Base-by-base conservation (phyloP, 2,113 vertebrate genomes). In the Syngnathoides biaculeatus region DNA sequence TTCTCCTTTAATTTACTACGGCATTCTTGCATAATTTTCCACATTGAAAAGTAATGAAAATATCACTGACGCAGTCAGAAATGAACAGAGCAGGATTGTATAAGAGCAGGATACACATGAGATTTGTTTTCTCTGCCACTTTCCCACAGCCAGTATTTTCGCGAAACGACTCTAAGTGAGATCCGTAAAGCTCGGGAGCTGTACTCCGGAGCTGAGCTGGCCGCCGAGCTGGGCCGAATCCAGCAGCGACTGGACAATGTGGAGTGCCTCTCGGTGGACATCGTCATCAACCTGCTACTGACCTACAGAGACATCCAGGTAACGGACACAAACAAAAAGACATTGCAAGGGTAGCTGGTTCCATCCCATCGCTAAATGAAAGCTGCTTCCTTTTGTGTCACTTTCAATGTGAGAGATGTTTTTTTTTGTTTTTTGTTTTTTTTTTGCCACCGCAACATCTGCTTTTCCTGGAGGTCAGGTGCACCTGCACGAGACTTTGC, bases 251-350 rank as follows among this genome's bases (percentile, higher is more conserved):
- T 99, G 43, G 96, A 98, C 89, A 99, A 95, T 5, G 95, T 97
- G 69, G 96, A 99, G 88, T 94, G 96, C 81, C 89, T 99, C 75
- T 98, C 97, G 19, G 94, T 95, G n/a, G 97, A 99, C 79, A 95
- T 99, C 48, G 93, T 99, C 68, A 97, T 99, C 88, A 99, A 98
- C 81, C 89, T 98, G 71, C 90, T 99, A 68, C 92, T 99, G 83
- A 98, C 97, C 8, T 99, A 98, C 90, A 92, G 97, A 84, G 96
- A 99, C 82, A 98, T 98, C 73, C 97, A 98, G 96, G 96, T 98
- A 22, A 45, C 30, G 30, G 26, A 30, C 15, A 56, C 26, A 15
- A 56, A 30, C 6, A 56, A 56, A 57, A 57, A 57, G 14, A 48
- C 19, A 14, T 19, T 17, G 10, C 45, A 3, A 15, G 19, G 45